These are phyloP conservation scores for Maniola hyperantus DNA, from an alignment of 2,888 invertebrate species.

Conservation along the genomic window DNA sequence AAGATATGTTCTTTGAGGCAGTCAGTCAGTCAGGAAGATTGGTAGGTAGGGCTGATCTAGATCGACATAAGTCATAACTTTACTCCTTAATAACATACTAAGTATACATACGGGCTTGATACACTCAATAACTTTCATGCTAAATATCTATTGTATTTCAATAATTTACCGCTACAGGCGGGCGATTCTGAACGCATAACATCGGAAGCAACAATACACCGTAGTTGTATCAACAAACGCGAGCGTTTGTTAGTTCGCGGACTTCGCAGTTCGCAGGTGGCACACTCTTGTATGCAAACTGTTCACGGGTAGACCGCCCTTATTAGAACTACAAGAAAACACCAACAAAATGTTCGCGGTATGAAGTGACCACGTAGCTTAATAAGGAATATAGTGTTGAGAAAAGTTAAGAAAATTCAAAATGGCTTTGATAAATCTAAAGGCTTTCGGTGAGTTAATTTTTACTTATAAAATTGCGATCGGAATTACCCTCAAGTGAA, in stretches of 20 bases:
- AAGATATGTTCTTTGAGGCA: no score
- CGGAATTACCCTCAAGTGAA: conserved; percentile 26
- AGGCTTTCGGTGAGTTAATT: conserved; percentile 64
- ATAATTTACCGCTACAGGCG: conserved; percentile 15
- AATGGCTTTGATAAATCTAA: conserved; percentile 71
- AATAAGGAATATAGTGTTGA: conserved; percentile 19
- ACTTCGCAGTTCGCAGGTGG: conserved; percentile 25
- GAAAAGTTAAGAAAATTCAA: conserved; percentile 33
- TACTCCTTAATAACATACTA: neutral
- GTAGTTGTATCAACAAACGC: conserved; percentile 19
- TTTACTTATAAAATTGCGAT: conserved; percentile 7
- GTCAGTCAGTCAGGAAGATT: no score
- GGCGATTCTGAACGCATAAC: conserved; percentile 27
- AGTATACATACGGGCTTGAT: neutral
- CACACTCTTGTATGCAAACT: conserved; percentile 28
- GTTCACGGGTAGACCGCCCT: conserved; percentile 32
- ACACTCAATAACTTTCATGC: neutral
- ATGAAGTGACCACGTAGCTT: conserved; percentile 24
- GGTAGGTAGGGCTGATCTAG: no score
- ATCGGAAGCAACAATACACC: conserved; percentile 25
- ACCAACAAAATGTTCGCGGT: conserved; percentile 29
- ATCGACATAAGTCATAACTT: no score
- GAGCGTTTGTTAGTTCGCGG: conserved; percentile 12
- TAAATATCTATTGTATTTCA: neutral
- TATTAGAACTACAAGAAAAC: conserved; percentile 8